These are phyloP conservation scores for Mormyrops boulengeri DNA, from an alignment of 2,797 vertebrate species.

Conservation along the genomic window DNA sequence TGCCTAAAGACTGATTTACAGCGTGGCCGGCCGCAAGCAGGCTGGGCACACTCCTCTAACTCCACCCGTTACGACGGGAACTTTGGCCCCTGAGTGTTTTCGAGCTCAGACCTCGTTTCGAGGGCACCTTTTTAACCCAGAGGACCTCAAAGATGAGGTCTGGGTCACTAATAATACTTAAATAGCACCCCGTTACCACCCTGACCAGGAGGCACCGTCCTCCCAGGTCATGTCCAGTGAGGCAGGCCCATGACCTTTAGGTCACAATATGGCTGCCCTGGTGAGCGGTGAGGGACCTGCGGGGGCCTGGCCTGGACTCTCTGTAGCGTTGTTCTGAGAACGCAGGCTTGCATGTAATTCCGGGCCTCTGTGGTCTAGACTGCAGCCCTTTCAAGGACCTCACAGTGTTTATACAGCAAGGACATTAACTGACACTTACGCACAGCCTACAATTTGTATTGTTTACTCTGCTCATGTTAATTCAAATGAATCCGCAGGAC, in stretches of 20 bases:
- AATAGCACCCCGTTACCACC: conserved; percentile 45
- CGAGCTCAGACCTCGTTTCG: background rate
- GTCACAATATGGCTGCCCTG: conserved; percentile 17
- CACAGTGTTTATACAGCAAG: background rate
- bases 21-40: background rate
- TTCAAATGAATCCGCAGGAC: background rate
- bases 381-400: background rate
- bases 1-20: conserved; percentile 54
- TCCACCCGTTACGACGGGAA: conserved; percentile 4
- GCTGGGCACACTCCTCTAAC: background rate
- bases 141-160: conserved; percentile 54
- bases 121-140: background rate
- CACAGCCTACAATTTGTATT: background rate
- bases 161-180: conserved; percentile 46
- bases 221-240: conserved; percentile 1
- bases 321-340: background rate
- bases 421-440: background rate
- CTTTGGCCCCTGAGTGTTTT: conserved; percentile 8
- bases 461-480: background rate
- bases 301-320: background rate
- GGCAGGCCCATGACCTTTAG: conserved; percentile 12
- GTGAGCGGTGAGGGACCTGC: conserved; percentile 11
- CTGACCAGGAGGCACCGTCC: conserved; percentile 32
- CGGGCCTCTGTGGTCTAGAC: background rate
- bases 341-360: background rate